phyloP scores from a whole-genome alignment of 2,888 invertebrate species.

The Andrena camellia region DNA sequence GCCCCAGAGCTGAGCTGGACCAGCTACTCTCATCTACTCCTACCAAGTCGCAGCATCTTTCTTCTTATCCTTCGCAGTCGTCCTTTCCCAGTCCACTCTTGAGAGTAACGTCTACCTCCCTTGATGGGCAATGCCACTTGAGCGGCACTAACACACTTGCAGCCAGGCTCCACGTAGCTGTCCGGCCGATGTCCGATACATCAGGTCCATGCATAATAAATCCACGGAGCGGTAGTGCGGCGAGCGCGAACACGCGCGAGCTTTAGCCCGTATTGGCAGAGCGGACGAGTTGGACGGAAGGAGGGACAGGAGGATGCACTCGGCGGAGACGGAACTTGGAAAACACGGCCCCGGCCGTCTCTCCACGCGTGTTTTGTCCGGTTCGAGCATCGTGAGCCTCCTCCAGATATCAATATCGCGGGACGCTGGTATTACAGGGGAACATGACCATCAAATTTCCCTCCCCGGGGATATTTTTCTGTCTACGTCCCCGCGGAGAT shows the following conservation, averaged over 20 bases:
- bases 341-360: conserved; percentile 59
- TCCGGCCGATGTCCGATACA: conserved; percentile 82
- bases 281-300: conserved; percentile 24
- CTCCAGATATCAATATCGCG: conserved; percentile 80
- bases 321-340: conserved; percentile 65
- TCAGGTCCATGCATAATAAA: conserved; percentile 84
- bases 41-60: conserved; percentile 69
- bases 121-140: conserved; percentile 66
- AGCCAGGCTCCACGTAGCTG: conserved; percentile 41
- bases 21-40: conserved; percentile 59
- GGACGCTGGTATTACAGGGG: conserved; percentile 69
- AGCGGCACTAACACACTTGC: conserved; percentile 52
- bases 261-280: conserved; percentile 42
- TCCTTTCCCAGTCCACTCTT: conserved; percentile 77
- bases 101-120: conserved; percentile 74
- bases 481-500: not conserved
- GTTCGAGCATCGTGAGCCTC: conserved; percentile 62
- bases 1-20: conserved; percentile 28
- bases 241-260: conserved; percentile 48
- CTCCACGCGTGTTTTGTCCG: conserved; percentile 44
- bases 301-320: conserved; percentile 60
- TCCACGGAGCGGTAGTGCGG: conserved; percentile 64
- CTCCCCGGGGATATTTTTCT: not conserved
- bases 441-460: conserved; percentile 79
- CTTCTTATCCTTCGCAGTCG: conserved; percentile 74